phyloP scores from a whole-genome alignment of 1,140 invertebrate species.

The Colletes latitarsis region DNA sequence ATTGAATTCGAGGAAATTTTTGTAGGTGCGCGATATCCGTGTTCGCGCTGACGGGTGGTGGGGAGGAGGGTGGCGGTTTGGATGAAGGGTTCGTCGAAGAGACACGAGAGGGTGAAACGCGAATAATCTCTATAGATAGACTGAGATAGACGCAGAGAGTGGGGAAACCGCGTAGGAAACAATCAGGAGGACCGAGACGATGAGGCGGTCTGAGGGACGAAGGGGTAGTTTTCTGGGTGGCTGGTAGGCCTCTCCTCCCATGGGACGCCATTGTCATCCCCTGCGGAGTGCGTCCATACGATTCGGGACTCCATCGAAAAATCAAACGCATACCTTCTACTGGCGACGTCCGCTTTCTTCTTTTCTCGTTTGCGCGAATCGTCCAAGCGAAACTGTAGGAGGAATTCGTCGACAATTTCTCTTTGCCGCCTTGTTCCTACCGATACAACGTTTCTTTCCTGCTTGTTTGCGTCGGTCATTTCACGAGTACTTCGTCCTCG shows the following conservation, averaged over 20 bases:
- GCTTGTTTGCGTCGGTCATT: neutral
- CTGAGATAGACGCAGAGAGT: constrained; percentile 48
- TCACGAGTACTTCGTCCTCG: neutral
- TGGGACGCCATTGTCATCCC: constrained; percentile 78
- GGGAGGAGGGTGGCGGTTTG: constrained; percentile 10
- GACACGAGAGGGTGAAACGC: constrained; percentile 29
- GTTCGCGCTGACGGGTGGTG: constrained; percentile 47
- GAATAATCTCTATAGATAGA: constrained; percentile 32
- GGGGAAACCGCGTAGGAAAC: constrained; percentile 76
- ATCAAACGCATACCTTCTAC: constrained; percentile 77
- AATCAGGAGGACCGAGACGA: constrained; percentile 74
- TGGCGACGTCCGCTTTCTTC: constrained; percentile 34
- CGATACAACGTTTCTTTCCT: neutral
- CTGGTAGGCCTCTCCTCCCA: constrained; percentile 75
- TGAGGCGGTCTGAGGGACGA: constrained; percentile 61
- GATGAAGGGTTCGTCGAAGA: constrained; percentile 39
- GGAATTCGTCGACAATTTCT: constrained; percentile 25
- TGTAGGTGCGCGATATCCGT: constrained; percentile 56
- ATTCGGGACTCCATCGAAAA: constrained; percentile 74
- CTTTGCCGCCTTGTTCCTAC: neutral
- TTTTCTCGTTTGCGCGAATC: constrained; percentile 20
- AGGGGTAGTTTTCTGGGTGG: constrained; percentile 69
- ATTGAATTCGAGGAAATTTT: constrained; percentile 79
- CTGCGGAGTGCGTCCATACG: constrained; percentile 71
- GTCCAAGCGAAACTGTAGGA: constrained; percentile 42